Evolutionary conservation across 1,140 invertebrate species (phyloP).

Genomic region (Telenomus remus): DNA sequence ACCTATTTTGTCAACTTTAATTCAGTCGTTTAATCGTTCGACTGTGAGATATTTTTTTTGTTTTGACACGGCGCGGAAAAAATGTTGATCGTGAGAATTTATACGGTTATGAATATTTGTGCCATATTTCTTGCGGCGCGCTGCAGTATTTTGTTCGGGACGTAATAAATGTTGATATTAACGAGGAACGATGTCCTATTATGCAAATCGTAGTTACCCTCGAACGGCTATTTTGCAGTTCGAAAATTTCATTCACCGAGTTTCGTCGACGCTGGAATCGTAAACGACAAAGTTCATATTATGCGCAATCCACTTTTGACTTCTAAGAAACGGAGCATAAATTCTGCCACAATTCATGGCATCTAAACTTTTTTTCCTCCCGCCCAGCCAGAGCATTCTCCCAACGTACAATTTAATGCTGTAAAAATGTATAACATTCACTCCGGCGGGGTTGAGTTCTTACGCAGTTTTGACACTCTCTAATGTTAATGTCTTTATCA

Average conservation of each 20-base stretch:
- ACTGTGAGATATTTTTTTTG: not conserved
- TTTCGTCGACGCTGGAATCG: conserved; percentile 49
- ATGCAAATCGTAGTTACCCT: conserved; percentile 52
- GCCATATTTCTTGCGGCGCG: conserved; percentile 33
- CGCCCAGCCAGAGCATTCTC: conserved; percentile 46
- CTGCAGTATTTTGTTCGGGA: conserved; percentile 37
- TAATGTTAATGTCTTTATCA: too few species aligned
- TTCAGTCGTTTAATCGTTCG: too few species aligned
- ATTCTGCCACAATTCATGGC: conserved; percentile 52
- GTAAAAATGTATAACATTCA: conserved; percentile 39
- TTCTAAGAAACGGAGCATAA: conserved; percentile 57
- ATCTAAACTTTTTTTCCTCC: conserved; percentile 42
- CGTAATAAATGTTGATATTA: conserved; percentile 55
- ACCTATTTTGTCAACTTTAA: too few species aligned
- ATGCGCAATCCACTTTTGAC: conserved; percentile 57
- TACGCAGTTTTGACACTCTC: not conserved
- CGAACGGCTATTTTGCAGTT: conserved; percentile 56
- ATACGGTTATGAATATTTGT: conserved; percentile 48
- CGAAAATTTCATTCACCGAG: conserved; percentile 53
- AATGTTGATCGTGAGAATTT: conserved; percentile 29
- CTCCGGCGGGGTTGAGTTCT: conserved; percentile 11
- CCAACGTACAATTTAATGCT: conserved; percentile 45
- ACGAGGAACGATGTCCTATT: conserved; percentile 51
- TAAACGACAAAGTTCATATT: conserved; percentile 56
- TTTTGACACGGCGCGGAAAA: not conserved